These are phyloP conservation scores for Metopolophium dirhodum DNA, from an alignment of 1,140 invertebrate genomes.

Conservation along the genomic window DNA sequence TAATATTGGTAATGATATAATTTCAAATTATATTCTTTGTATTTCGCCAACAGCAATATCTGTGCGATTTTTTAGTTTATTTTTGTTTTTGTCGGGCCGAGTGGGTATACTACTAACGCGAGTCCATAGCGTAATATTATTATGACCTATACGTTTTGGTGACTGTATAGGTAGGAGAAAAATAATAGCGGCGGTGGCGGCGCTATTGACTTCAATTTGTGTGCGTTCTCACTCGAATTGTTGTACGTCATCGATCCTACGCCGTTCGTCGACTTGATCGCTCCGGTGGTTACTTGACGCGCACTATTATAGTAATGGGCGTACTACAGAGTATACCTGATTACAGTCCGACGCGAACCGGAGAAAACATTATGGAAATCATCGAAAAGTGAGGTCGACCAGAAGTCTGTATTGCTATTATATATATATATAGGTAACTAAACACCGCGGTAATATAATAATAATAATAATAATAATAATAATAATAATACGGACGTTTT, in stretches of 20 bases:
- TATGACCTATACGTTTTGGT: neutral
- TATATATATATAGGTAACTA: neutral
- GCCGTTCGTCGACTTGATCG: neutral
- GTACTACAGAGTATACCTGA: neutral
- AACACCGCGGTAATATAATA: neutral
- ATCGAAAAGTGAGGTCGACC: neutral
- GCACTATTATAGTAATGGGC: neutral
- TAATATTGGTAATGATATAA: too few species aligned
- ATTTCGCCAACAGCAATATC: too few species aligned
- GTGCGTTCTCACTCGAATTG: neutral
- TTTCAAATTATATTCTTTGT: too few species aligned
- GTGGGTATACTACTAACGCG: too few species aligned
- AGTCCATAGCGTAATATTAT: too few species aligned
- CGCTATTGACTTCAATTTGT: neutral
- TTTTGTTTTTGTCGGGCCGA: too few species aligned
- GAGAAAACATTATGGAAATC: constrained; percentile 16
- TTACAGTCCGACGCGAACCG: neutral
- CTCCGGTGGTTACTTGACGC: neutral
- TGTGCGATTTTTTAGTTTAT: too few species aligned
- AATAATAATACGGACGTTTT: neutral
- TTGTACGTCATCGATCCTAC: neutral
- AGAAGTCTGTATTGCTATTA: neutral
- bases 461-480: neutral
- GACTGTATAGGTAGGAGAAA: neutral
- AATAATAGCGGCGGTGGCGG: neutral